Evolutionary conservation across 2,888 invertebrate genomes (phyloP).

Genomic region (Tiliacea aurago): DNA sequence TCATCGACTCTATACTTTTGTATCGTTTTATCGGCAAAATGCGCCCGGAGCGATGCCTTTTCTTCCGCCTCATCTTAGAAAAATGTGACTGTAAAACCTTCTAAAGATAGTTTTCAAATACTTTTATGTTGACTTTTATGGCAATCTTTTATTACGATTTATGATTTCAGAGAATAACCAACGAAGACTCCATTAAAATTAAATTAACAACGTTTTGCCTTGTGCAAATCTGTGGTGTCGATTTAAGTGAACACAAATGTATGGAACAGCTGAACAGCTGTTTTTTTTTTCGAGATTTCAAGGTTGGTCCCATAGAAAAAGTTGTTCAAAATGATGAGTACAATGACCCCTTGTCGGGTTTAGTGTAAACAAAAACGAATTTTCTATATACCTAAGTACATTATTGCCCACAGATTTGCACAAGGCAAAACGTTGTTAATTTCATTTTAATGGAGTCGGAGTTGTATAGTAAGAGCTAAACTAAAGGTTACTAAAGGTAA

Average conservation of each 20-base stretch:
- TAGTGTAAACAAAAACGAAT: too few species aligned
- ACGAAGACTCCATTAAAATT: background rate
- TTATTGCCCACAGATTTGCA: too few species aligned
- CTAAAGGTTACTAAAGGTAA: too few species aligned
- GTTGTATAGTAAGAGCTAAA: background rate
- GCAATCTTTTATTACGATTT: background rate
- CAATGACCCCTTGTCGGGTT: too few species aligned
- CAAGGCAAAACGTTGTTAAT: background rate
- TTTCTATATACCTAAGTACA: too few species aligned
- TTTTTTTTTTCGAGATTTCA: too few species aligned
- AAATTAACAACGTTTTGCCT: background rate
- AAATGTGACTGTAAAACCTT: slow-evolving; percentile 17
- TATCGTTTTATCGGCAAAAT: slow-evolving; percentile 42
- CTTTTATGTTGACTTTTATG: slow-evolving; percentile 1
- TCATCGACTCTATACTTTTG: slow-evolving; percentile 31
- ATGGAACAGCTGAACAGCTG: too few species aligned
- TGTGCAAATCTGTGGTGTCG: too few species aligned
- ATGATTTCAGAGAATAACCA: background rate
- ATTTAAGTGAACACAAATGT: too few species aligned
- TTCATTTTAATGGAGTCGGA: background rate
- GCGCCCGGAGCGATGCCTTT: slow-evolving; percentile 15
- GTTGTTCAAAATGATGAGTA: too few species aligned
- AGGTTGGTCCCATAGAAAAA: too few species aligned
- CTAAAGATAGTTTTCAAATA: slow-evolving; percentile 1
- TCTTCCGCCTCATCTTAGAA: slow-evolving; percentile 1